A percentile compares a stretch with the other conserved stretches of the same genome.
phyloP scores from a whole-genome alignment of 2,888 invertebrate species.

The Camptogramma bilineatum region DNA sequence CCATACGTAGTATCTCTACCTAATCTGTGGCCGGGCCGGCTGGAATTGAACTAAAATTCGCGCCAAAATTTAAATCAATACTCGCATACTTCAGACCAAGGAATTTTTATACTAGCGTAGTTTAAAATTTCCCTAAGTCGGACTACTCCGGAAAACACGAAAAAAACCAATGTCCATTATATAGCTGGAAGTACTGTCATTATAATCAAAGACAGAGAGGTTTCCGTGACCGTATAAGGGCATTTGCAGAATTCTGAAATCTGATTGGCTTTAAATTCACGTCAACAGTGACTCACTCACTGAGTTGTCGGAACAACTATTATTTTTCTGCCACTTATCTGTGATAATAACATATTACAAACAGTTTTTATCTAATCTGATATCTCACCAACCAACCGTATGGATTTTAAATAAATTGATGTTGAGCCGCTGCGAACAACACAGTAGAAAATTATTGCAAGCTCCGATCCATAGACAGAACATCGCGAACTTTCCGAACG shows the following conservation, averaged over 20 bases:
- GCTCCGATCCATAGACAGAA: no score
- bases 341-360: constrained; percentile 36
- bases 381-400: constrained; percentile 34
- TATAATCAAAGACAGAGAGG: no score
- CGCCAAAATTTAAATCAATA: constrained; percentile 57
- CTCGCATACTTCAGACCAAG: constrained; percentile 36
- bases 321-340: constrained; percentile 53
- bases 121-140: no score
- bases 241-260: constrained; percentile 84
- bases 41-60: constrained; percentile 24
- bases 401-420: constrained; percentile 45
- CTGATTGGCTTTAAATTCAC: constrained; percentile 82
- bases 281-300: constrained; percentile 76
- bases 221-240: constrained; percentile 87
- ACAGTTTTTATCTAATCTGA: constrained; percentile 61
- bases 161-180: no score
- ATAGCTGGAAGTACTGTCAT: no score
- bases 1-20: no score
- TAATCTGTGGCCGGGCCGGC: no score
- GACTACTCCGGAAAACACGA: no score
- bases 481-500: background rate
- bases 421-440: constrained; percentile 42
- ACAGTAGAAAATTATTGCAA: constrained; percentile 38
- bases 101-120: no score
- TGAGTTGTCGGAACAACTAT: constrained; percentile 59